These are phyloP conservation scores for Campylomormyrus tamandua DNA, from an alignment of 2,113 vertebrate species.

Conservation along the genomic window DNA sequence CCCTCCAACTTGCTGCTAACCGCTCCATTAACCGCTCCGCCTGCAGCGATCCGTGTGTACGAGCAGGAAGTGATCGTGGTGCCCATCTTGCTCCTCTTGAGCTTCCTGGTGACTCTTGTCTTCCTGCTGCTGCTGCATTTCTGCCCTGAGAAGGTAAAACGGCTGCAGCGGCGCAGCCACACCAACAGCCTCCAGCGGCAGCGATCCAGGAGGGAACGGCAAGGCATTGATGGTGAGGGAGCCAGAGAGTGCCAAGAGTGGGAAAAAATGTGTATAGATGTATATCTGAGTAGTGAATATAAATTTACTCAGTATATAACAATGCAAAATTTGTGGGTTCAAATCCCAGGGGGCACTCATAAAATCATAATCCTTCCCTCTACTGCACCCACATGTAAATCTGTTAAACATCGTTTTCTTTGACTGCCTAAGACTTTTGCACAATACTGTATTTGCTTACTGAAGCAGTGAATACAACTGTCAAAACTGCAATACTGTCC, in stretches of 20 bases:
- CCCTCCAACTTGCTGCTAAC: not conserved
- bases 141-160: slow-evolving; percentile 58
- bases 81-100: slow-evolving; percentile 53
- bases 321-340: not conserved
- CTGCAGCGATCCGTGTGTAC: slow-evolving; percentile 55
- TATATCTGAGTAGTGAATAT: not conserved
- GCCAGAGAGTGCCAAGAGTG: not conserved
- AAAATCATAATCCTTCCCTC: not conserved
- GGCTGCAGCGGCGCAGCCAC: not conserved
- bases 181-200: not conserved
- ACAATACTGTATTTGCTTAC: not conserved
- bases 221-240: slow-evolving; percentile 58
- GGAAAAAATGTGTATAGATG: not conserved
- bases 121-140: slow-evolving; percentile 58
- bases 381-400: not conserved
- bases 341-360: not conserved
- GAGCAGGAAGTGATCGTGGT: slow-evolving; percentile 65
- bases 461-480: not conserved
- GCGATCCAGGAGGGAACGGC: slow-evolving; percentile 44
- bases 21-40: not conserved
- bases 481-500: not conserved
- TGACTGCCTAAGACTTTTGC: not conserved
- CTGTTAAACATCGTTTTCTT: not conserved
- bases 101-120: slow-evolving; percentile 53
- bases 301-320: not conserved